Evolutionary conservation across 92 coral and sea anemone genomes (phyloP).

Genomic region (Zoanthus sociatus): DNA sequence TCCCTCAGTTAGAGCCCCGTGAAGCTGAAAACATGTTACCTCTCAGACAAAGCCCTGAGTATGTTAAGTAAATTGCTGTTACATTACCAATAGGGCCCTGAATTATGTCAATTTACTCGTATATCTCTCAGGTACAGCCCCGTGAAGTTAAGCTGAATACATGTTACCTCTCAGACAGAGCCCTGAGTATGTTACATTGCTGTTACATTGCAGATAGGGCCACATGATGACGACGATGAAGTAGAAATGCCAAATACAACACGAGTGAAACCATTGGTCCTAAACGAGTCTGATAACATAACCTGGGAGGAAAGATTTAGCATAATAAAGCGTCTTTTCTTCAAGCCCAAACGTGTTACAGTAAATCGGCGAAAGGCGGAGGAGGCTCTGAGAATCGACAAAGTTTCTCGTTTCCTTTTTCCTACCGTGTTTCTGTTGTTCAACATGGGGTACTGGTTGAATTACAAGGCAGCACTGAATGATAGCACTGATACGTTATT

Average conservation of each 20-base stretch:
- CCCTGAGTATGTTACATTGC: too few species aligned
- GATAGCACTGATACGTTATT: too few species aligned
- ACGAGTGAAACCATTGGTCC: background rate
- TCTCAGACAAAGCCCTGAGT: too few species aligned
- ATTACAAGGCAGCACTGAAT: conserved; percentile 10
- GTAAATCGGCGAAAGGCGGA: conserved; percentile 6
- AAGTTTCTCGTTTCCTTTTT: conserved; percentile 14
- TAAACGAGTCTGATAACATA: background rate
- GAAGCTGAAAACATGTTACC: too few species aligned
- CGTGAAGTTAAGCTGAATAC: too few species aligned
- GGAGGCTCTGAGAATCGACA: background rate
- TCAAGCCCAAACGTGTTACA: background rate
- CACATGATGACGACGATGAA: conserved; percentile 1
- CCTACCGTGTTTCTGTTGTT: conserved; percentile 7
- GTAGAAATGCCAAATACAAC: background rate
- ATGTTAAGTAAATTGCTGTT: too few species aligned
- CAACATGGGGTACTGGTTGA: conserved; percentile 20
- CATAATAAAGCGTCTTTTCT: background rate
- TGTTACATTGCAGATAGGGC: background rate
- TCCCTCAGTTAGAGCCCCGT: too few species aligned
- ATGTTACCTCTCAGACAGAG: too few species aligned
- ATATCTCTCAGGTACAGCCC: too few species aligned
- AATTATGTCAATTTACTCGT: too few species aligned
- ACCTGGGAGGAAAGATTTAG: background rate
- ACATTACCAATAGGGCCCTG: too few species aligned